Conservation (phyloP, 2,888 invertebrate genomes). For the Callyntrura sp. region DNA sequence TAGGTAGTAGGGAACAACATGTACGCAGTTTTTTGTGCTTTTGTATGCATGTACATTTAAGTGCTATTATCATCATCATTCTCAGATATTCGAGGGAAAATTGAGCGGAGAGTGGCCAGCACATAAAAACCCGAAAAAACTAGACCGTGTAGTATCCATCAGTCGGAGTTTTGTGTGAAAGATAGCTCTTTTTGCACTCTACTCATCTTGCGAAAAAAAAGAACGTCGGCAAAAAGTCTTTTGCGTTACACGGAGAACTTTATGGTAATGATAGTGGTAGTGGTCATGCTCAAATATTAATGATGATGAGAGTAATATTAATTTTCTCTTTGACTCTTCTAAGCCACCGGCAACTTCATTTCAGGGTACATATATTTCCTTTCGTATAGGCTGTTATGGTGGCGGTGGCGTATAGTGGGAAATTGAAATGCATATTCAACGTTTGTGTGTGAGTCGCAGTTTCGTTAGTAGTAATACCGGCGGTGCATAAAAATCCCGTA, state of each 20-base stretch:
- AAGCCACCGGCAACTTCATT: neutral
- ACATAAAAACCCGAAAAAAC: too few relatives aligned
- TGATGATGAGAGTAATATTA: neutral
- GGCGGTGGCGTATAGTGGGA: too few relatives aligned
- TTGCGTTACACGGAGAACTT: too few relatives aligned
- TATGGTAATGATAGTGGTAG: neutral
- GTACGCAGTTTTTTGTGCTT: neutral
- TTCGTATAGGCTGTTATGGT: neutral
- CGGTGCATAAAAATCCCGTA: too few relatives aligned
- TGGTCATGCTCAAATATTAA: slow-evolving; percentile 6
- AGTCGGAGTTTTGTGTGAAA: too few relatives aligned
- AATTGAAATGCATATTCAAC: too few relatives aligned
- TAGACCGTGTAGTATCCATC: too few relatives aligned
- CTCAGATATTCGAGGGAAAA: neutral
- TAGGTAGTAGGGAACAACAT: neutral
- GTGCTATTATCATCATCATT: neutral
- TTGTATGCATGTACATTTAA: neutral
- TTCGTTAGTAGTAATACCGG: too few relatives aligned
- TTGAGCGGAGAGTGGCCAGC: neutral
- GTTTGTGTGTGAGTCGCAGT: too few relatives aligned
- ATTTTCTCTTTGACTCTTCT: slow-evolving; percentile 36
- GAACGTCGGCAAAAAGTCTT: too few relatives aligned
- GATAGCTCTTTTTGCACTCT: too few relatives aligned
- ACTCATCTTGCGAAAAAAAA: too few relatives aligned
- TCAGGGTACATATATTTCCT: neutral